These are phyloP conservation scores for Aphidius colemani DNA, from an alignment of 2,888 invertebrate genomes.

Conservation along the genomic window DNA sequence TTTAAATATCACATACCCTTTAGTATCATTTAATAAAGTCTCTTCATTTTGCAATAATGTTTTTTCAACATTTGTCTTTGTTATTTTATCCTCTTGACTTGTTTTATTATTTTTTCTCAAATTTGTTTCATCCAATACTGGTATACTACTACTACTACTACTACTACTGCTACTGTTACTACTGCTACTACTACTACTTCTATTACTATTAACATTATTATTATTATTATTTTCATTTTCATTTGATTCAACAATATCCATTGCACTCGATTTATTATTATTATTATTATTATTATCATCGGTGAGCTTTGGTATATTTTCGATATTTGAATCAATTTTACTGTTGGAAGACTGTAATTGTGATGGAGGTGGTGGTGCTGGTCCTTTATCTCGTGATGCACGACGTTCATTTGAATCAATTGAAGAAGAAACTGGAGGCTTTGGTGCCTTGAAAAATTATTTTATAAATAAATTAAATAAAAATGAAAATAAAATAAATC, in stretches of 20 bases:
- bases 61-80: too few species aligned
- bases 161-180: too few species aligned
- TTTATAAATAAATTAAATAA: background rate
- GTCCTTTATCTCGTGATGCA: constrained; percentile 74
- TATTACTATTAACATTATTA: too few species aligned
- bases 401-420: constrained; percentile 62
- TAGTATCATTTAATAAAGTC: constrained; percentile 34
- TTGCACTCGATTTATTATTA: constrained; percentile 37
- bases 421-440: constrained; percentile 61
- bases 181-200: too few species aligned
- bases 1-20: too few species aligned
- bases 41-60: constrained; percentile 22
- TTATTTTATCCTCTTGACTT: background rate
- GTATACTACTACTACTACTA: too few species aligned
- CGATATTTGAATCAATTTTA: constrained; percentile 46
- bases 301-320: constrained; percentile 28
- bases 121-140: too few species aligned
- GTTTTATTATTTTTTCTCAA: too few species aligned
- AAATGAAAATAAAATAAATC: constrained; percentile 13
- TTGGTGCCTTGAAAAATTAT: constrained; percentile 63
- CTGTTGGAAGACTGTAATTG: constrained; percentile 37
- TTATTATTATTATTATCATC: constrained; percentile 30
- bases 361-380: constrained; percentile 74
- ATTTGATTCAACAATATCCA: constrained; percentile 36
- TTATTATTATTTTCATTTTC: too few species aligned